Base-by-base conservation (phyloP, 2,797 vertebrate genomes). In the Molossus molossus region DNA sequence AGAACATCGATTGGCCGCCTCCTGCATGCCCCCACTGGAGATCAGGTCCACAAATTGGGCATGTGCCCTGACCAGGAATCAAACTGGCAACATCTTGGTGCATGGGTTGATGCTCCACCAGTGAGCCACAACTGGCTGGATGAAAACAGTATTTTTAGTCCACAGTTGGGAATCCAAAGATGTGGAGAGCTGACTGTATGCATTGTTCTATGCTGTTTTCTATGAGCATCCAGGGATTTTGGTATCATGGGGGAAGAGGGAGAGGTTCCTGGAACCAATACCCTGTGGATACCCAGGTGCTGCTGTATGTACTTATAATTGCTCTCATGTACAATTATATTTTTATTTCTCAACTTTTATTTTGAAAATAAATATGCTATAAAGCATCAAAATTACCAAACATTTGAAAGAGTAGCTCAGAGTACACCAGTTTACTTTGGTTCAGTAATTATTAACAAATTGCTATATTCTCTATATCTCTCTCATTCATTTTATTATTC, bases 271-370 rank as follows among this genome's bases (percentile, higher is more conserved):
- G 6, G 40, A 64, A 21, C 18, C 15, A 83, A 3, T 50, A 40
- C 27, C 80, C 25, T 48, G 11, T 20, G 45, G 60, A 21, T 14
- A 8, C 40, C 18, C 27, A 65, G 6, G 17, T 48, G 65, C 40
- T 50, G 40, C 60, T 40, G 3, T 75, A 58, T 40, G 29, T n/a
- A 48, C 27, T n/a, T 87, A 25, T 62, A 65, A 75, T 72, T 91
- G 25, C 72, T 10, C 5, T 48, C 13, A 1, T 0, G 0, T 50
- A 4, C 33, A 88, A 65, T 17, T 70, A 29, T 69, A 12, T 50
- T 76, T 76, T 40, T 89, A 75, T 48, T 50, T 65, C 2, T 89
- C 29, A 83, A n/a, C n/a, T 76, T 73, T 90, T 72, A 79, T 64
- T 85, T 72, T 79, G 15, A 79, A 90, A 65, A 87, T 23, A 58